Evolutionary conservation across 2,797 vertebrate genomes (phyloP), one percentile per base, ranked within the genome.

Genomic region (Eulemur mongoz): DNA sequence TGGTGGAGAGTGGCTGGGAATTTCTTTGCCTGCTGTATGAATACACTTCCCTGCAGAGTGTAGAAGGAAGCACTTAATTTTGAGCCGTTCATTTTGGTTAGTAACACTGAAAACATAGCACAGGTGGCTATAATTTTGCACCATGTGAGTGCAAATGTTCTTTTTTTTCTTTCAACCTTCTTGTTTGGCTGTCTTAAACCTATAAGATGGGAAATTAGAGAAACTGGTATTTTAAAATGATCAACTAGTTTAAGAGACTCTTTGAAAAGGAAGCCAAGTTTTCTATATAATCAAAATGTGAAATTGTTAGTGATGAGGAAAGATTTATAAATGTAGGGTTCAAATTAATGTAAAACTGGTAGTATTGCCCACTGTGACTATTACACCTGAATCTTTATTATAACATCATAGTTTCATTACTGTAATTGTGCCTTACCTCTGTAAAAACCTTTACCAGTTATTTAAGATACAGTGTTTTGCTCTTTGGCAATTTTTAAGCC

Each of bases 61-160:
- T 75, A 93, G 93, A 95, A 97, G 87, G 94, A 95, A 95, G 2
- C 45, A 65, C 96, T 98, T 98, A 95, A 93, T 96, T 98, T 78
- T 89, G 81, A 94, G 81, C 59, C 61, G 97, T 97, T 97, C 65
- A 93, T 97, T 96, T 96, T 85, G 1, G 9, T 97, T 97, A 93
- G 84, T 80, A 95, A 67, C 30, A 23, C 1, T 50, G 88, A 15
- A 79, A 69, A 93, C 93, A 97, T 0, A 94, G 91, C 35, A 73
- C 43, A 97, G 54, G 94, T 95, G 94, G 84, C 78, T 98, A 2
- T 96, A 85, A 92, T 97, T 97, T 98, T 85, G 86, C 76, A 96
- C 52, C 54, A 61, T 54, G 11, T 93, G 40, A 96, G 95, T 92
- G n/a, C 67, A 97, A 97, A 95, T 1, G 0, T 89, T 97, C 17